Evolutionary conservation across 2,113 vertebrate genomes (phyloP), one percentile per base, ranked within the genome.

Genomic region (Aphyosemion australe): DNA sequence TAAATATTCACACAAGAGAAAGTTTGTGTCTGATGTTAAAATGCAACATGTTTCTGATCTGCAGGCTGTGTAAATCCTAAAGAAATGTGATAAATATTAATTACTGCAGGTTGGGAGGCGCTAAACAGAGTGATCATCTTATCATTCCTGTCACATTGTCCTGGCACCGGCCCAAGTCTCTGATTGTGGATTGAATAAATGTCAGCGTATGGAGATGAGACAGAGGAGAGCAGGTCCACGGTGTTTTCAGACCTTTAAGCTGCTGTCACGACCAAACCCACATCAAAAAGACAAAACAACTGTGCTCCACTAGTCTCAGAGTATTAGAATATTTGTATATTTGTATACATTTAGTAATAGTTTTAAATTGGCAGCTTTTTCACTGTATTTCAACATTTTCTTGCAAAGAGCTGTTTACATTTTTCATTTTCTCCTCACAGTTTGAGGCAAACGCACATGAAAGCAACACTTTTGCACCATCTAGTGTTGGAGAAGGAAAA

Each of bases 71-170:
- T 41, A 55, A 37, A 61, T 16, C 26, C 14, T 53, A 32, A 58
- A 55, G 42, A 32, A 72, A 57, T 8, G 31, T 31, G 10, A n/a
- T 41, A 12, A 57, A 68, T 31, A 26, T 26, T 26, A 26, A 26
- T 26, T 26, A 45, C 9, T 49, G 45, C 15, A 46, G 15, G 46
- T 18, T 26, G 7, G 8, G 9, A 56, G 62, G 18, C 8, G 19
- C 16, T 52, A 63, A 79, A 37, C 2, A 54, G 56, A 65, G 39
- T 46, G 43, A 37, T 69, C 52, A 58, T 72, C 85, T 88, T 88
- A 78, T 77, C 69, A 92, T 91, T 91, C 90, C 53, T 70, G 73
- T 83, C 85, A 87, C 88, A 89, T 72, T 77, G 69, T 76, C 64
- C 72, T 74, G 78, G 69, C 74, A 42, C 72, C 16, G 69, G 66